Evolutionary conservation across 2,797 vertebrate species (phyloP).

Genomic region (Dendrocincla fuliginosa): DNA sequence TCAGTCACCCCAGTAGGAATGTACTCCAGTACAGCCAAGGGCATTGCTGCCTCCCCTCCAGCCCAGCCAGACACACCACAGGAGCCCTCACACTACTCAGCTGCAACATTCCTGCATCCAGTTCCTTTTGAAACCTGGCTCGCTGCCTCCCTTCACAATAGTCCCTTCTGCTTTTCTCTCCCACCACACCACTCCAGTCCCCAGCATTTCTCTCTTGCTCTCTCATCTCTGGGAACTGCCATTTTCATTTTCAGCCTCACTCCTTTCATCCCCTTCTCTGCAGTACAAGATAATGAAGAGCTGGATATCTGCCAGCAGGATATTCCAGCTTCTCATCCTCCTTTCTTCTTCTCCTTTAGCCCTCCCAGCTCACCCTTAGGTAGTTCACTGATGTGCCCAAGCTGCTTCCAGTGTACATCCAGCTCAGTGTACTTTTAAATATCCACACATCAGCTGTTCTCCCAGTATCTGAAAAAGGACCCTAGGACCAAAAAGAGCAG

Average conservation of each 20-base stretch:
- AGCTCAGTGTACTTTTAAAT: background rate
- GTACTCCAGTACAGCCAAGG: background rate
- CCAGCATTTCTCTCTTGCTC: background rate
- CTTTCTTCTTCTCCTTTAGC: background rate
- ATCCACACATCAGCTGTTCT: background rate
- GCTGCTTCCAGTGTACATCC: background rate
- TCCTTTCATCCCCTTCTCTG: background rate
- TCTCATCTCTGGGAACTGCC: background rate
- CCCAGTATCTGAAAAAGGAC: background rate
- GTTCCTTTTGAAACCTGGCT: background rate
- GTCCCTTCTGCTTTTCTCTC: background rate
- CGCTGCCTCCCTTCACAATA: rapidly evolving
- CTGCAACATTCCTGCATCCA: background rate
- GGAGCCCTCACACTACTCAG: background rate
- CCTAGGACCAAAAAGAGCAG: background rate
- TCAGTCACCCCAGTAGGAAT: background rate
- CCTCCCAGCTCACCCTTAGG: background rate
- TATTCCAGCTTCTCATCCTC: background rate
- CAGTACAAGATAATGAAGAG: background rate
- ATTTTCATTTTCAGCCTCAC: background rate
- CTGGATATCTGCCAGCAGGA: background rate
- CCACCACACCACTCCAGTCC: background rate
- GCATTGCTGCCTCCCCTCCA: background rate
- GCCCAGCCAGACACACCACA: background rate
- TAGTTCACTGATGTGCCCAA: background rate